These are phyloP conservation scores for Chelmon rostratus DNA, from an alignment of 2,797 vertebrate genomes.

Conservation along the genomic window DNA sequence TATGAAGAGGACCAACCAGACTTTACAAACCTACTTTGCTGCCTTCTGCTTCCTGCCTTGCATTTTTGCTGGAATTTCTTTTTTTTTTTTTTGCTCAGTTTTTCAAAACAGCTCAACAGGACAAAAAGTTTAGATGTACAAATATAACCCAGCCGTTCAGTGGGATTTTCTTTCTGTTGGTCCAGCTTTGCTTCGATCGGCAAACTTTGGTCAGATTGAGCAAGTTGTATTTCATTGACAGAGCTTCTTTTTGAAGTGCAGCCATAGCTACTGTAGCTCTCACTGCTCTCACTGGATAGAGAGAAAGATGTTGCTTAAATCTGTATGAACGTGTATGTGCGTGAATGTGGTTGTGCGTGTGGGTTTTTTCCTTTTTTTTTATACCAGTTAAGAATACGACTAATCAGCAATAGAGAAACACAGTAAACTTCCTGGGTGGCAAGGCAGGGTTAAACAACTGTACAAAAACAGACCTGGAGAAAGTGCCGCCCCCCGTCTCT, in stretches of 20 bases:
- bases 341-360: neutral
- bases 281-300: conserved; percentile 34
- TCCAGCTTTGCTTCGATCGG: conserved; percentile 23
- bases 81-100: neutral
- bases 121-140: conserved; percentile 27
- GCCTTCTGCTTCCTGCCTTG: conserved; percentile 42
- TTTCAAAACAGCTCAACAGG: conserved; percentile 22
- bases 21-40: conserved; percentile 41
- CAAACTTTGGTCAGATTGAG: conserved; percentile 6
- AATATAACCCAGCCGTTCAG: conserved; percentile 3
- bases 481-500: neutral
- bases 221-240: conserved; percentile 51
- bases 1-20: conserved; percentile 43
- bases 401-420: conserved; percentile 42
- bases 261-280: conserved; percentile 40
- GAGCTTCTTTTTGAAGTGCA: conserved; percentile 65
- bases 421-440: conserved; percentile 34
- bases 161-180: neutral
- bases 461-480: conserved; percentile 9
- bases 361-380: conserved; percentile 13
- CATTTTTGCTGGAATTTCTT: conserved; percentile 32
- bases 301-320: conserved; percentile 29
- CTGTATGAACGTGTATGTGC: conserved; percentile 29
- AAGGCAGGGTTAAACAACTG: conserved; percentile 10
- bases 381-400: conserved; percentile 29